Evolutionary conservation across 2,888 invertebrate species (phyloP).

Genomic region (Cybosia mesomella): DNA sequence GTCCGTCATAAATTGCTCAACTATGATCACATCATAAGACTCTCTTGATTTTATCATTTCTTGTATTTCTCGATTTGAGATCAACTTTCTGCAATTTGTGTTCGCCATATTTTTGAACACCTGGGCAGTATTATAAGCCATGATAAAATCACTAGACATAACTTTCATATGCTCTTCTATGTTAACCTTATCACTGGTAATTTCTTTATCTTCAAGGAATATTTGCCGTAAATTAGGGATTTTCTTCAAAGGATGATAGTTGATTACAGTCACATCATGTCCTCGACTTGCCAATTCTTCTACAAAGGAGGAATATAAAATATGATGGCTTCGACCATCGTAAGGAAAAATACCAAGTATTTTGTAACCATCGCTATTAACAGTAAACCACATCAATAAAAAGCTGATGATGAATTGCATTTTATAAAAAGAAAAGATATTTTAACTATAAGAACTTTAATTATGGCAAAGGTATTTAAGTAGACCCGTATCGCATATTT

Average conservation of each 20-base stretch:
- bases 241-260: constrained; percentile 63
- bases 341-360: constrained; percentile 61
- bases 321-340: constrained; percentile 61
- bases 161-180: constrained; percentile 25
- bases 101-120: constrained; percentile 45
- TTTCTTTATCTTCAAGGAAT: constrained; percentile 21
- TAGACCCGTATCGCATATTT: background rate
- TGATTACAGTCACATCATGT: constrained; percentile 66
- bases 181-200: constrained; percentile 29
- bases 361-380: constrained; percentile 41
- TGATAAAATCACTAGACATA: constrained; percentile 10
- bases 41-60: constrained; percentile 52
- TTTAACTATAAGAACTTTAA: background rate
- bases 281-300: constrained; percentile 60
- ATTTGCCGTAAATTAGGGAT: constrained; percentile 41
- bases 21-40: constrained; percentile 85
- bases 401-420: background rate
- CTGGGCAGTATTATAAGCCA: constrained; percentile 20
- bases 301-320: constrained; percentile 38
- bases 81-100: constrained; percentile 51
- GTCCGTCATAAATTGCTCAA: constrained; percentile 86
- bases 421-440: background rate
- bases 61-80: constrained; percentile 45
- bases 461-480: background rate
- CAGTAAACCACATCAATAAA: constrained; percentile 20